A percentile compares a stretch with the other conserved stretches of the same genome.
Evolutionary conservation across 2,113 vertebrate species (phyloP).

Genomic region (Peucedramus taeniatus): DNA sequence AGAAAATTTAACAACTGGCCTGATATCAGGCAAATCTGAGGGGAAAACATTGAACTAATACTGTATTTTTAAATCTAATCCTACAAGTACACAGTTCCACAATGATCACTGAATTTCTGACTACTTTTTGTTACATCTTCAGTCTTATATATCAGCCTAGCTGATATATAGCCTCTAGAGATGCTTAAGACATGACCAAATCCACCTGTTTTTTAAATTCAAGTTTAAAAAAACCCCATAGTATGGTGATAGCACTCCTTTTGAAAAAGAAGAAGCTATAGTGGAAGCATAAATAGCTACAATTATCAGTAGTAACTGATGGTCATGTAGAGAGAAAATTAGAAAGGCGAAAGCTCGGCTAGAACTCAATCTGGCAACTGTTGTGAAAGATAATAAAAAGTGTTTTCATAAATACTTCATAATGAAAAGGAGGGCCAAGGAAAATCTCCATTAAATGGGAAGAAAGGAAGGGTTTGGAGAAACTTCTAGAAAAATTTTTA

Average conservation of each 20-base stretch:
- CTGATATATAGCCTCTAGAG: not conserved
- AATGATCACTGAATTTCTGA: not conserved
- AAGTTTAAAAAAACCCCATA: not conserved
- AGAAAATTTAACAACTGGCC: not conserved
- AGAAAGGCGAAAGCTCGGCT: not conserved
- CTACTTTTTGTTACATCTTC: not conserved
- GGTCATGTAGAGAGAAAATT: not conserved
- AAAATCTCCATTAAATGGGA: too few relatives aligned
- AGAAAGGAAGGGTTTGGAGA: too few relatives aligned
- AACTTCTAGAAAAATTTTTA: too few relatives aligned
- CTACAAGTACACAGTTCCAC: not conserved
- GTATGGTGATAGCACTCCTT: not conserved
- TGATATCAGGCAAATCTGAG: not conserved
- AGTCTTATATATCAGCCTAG: not conserved
- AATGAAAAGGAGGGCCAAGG: too few relatives aligned
- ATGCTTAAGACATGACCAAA: not conserved
- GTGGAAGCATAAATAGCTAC: not conserved
- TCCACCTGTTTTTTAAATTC: not conserved
- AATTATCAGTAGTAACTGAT: not conserved
- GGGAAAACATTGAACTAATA: not conserved
- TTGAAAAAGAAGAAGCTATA: not conserved
- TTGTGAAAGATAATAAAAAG: too few relatives aligned
- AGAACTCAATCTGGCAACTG: not conserved
- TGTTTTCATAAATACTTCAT: too few relatives aligned
- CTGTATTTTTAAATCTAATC: not conserved